Base-by-base conservation (phyloP, 2,888 invertebrate genomes). In the Steinernema carpocapsae region DNA sequence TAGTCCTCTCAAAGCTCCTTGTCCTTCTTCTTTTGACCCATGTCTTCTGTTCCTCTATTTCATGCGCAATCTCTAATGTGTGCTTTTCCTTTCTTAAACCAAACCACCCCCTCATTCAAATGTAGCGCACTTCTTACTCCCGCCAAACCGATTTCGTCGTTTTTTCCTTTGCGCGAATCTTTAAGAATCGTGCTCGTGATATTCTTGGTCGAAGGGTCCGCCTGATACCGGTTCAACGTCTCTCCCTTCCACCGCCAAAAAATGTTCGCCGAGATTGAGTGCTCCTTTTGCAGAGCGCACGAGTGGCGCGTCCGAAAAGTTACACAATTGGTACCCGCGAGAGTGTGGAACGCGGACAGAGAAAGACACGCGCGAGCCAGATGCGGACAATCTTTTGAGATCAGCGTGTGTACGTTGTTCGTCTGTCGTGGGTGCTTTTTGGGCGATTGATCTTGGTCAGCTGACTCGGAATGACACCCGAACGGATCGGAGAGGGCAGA, bases 221-320 rank as follows among this genome's bases (percentile, higher is more conserved):
- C 37, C 4, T 19, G 48, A 48, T 48, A 48, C 48, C 48, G 48
- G 48, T 32, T 64, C 10, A 32, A 12, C 29, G 7, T 32, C 64
- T 4, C 64, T 4, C 48, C 17, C n/a, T 48, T 48, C 3, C 19
- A 32, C 64, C 17, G 32, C 64, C 32, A 17, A 17, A 29, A 32
- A 64, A 32, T 26, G 64, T 26, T n/a, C 24, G 22, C 52, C 22
- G 22, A 32, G 26, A 64, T 26, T 37, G 37, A 37, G 37, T 37
- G 37, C 37, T 37, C 37, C 37, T 37, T 37, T 37, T 37, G 37
- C 37, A 37, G 37, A 37, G 37, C 64, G 32, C 37, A 10, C 37
- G 37, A 37, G 37, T 17, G 26, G 48, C 64, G 64, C 64, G 64
- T 32, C 64, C 32, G 64, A 64, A 64, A 64, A 64, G 64, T 64